Conservation (phyloP, 2,888 invertebrate species). For the Eristalis tenax region DNA sequence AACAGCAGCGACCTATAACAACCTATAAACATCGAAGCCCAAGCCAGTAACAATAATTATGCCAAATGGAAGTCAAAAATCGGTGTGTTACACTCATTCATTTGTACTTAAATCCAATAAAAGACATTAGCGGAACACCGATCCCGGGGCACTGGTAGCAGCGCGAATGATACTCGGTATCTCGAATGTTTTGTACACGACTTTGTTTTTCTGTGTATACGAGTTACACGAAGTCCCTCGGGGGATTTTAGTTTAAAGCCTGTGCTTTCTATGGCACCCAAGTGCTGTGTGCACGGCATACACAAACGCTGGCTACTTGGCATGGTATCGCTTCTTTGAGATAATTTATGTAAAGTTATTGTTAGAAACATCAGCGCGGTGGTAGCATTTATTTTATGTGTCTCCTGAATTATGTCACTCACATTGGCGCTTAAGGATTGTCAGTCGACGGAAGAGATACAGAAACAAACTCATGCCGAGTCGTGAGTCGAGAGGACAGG, state of each 20-base stretch:
- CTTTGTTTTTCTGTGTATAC: slow-evolving; percentile 8
- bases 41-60: slow-evolving; percentile 4
- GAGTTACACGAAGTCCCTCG: slow-evolving; percentile 61
- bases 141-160: slow-evolving; percentile 28
- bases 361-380: slow-evolving; percentile 37
- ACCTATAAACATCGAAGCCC: neutral
- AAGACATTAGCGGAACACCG: slow-evolving; percentile 53
- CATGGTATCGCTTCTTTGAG: slow-evolving; percentile 11
- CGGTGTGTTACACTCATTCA: slow-evolving; percentile 52
- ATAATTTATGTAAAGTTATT: slow-evolving; percentile 69
- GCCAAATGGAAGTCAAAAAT: slow-evolving; percentile 26
- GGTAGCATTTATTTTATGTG: slow-evolving; percentile 59
- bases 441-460: neutral
- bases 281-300: slow-evolving; percentile 19
- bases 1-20: too few species aligned
- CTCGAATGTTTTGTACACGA: slow-evolving; percentile 33
- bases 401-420: slow-evolving; percentile 64
- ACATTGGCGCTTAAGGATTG: slow-evolving; percentile 62
- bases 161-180: slow-evolving; percentile 17
- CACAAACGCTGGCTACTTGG: neutral
- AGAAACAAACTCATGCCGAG: slow-evolving; percentile 28
- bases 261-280: slow-evolving; percentile 5
- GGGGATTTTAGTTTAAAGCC: slow-evolving; percentile 44
- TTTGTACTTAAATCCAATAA: slow-evolving; percentile 59
- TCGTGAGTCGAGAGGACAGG: slow-evolving; percentile 39